Conservation (phyloP, 2,797 vertebrate species). For the Molothrus ater region DNA sequence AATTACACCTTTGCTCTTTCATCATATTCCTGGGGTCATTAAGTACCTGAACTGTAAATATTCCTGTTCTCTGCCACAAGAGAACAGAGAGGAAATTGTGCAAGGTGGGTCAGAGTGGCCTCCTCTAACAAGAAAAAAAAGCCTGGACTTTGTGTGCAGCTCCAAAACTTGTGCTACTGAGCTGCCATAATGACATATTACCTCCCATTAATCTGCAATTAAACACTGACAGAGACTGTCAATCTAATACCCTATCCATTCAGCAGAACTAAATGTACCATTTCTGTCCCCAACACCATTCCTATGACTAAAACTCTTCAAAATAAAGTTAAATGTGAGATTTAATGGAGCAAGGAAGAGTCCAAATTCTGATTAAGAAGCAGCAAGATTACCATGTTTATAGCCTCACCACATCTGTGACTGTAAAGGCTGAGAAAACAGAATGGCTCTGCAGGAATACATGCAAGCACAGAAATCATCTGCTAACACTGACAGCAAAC, state of each 20-base stretch:
- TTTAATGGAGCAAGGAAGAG: constrained; percentile 33
- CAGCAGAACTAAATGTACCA: constrained; percentile 56
- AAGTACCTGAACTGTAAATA: constrained; percentile 6
- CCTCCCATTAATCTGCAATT: constrained; percentile 67
- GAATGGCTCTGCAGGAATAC: not conserved
- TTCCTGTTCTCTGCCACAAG: not conserved
- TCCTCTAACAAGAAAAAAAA: not conserved
- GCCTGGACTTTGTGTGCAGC: not conserved
- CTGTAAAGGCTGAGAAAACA: constrained; percentile 14
- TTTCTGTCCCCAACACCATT: not conserved
- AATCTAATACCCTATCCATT: constrained; percentile 34
- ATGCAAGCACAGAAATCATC: not conserved
- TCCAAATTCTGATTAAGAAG: constrained; percentile 18
- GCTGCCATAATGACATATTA: constrained; percentile 58
- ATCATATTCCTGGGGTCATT: not conserved
- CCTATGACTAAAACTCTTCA: constrained; percentile 23
- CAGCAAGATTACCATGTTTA: not conserved
- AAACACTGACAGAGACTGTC: constrained; percentile 54
- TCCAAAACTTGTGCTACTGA: not conserved
- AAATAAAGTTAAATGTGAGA: constrained; percentile 43
- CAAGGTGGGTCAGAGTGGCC: not conserved
- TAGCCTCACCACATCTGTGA: constrained; percentile 29
- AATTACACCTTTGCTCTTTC: not conserved
- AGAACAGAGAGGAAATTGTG: not conserved
- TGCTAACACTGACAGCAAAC: not conserved